Evolutionary conservation across 2,888 invertebrate species (phyloP).

Genomic region (Ectemnius cavifrons): DNA sequence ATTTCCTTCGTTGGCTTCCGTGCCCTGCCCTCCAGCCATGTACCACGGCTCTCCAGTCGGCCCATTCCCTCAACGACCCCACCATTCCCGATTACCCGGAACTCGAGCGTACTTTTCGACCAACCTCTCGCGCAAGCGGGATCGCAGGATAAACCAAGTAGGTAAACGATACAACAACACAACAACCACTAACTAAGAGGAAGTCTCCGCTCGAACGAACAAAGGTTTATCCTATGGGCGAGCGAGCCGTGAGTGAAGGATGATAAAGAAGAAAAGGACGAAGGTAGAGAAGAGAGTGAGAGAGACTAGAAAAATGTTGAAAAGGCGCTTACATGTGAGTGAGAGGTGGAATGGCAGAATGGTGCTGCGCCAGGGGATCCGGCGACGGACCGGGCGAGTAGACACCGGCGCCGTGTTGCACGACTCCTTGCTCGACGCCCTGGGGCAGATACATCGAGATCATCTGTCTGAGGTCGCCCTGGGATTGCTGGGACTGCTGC

Average conservation of each 20-base stretch:
- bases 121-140: slow-evolving; percentile 8
- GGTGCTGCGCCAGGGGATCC: slow-evolving; percentile 80
- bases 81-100: neutral
- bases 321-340: slow-evolving; percentile 82
- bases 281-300: neutral
- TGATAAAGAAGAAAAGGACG: neutral
- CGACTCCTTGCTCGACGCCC: slow-evolving; percentile 83
- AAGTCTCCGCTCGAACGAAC: neutral
- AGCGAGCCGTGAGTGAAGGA: neutral
- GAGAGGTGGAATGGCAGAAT: slow-evolving; percentile 78
- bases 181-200: neutral
- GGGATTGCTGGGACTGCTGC: slow-evolving; percentile 80
- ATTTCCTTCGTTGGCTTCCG: neutral
- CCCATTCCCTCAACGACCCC: neutral
- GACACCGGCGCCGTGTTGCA: slow-evolving; percentile 80
- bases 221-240: slow-evolving; percentile 35
- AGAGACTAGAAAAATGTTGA: slow-evolving; percentile 12
- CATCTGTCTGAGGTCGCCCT: slow-evolving; percentile 85
- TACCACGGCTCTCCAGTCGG: neutral
- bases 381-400: slow-evolving; percentile 83
- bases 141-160: slow-evolving; percentile 31
- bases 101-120: slow-evolving; percentile 16
- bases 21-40: neutral
- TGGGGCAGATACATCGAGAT: slow-evolving; percentile 87
- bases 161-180: neutral